Base-by-base conservation (phyloP, 2,113 vertebrate genomes). In the Plotosus lineatus region DNA sequence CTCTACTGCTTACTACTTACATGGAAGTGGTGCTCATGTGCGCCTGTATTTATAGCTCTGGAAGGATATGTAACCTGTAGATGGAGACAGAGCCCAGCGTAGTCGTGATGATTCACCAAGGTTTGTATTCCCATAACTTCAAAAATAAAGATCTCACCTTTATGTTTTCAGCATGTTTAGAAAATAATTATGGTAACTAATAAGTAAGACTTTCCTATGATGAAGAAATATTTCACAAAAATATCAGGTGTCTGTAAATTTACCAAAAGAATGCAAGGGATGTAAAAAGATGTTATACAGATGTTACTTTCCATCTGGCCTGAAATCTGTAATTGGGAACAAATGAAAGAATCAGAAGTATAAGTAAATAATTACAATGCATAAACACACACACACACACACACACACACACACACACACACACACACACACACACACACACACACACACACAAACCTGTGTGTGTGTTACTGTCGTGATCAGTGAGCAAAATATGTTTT, bases 11-110 rank as follows among this genome's bases (percentile, higher is more conserved):
- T 4, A 14, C n/a, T 31, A 15, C n/a, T n/a, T n/a, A n/a, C n/a
- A n/a, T n/a, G n/a, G n/a, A n/a, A n/a, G n/a, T n/a, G n/a, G n/a
- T n/a, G n/a, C 44, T 46, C 44, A 46, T 11, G 12, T 11, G 12
- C 44, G 6, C 44, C 50, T 4, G 50, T 50, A 5, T 4, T 15
- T 50, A 5, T 15, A 44, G 9, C 28, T 14, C 58, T 55, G 14
- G 56, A 19, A 19, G 11, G n/a, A 28, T 14, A 46, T 23, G 50
- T 66, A 58, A 78, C 53, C 84, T 81, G 79, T 44, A 87, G 86
- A 80, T 53, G 86, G 86, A 79, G 80, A 81, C 86, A 87, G 56
- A 82, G 65, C 15, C 40, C 77, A 75, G 33, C 63, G 40, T 69
- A 46, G 19, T 42, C 42, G 28, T 51, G 14, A 42, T 58, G 7